Percentiles rank a stretch among this genome's conserved stretches.
Evolutionary conservation across 2,113 vertebrate species (phyloP).

Genomic region (Conger conger): DNA sequence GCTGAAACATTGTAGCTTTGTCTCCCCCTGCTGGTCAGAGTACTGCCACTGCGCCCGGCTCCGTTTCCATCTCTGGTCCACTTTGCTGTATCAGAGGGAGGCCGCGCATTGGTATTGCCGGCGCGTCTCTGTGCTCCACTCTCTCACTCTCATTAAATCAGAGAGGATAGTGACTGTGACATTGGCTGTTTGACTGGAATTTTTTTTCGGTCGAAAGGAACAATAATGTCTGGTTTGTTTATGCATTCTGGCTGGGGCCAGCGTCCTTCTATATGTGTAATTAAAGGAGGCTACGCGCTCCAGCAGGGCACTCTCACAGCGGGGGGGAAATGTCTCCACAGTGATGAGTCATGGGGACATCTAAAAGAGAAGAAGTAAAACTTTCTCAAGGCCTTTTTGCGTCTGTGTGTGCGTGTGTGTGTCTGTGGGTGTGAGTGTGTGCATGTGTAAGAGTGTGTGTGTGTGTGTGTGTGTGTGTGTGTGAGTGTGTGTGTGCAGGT

Average conservation of each 20-base stretch:
- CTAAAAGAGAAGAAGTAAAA: neutral
- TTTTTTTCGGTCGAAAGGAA: neutral
- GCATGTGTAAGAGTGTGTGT: neutral
- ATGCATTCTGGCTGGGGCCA: neutral
- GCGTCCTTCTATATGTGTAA: neutral
- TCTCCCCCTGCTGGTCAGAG: slow-evolving; percentile 57
- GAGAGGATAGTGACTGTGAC: neutral
- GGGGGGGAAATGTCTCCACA: neutral
- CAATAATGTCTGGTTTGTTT: neutral
- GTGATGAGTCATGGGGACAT: neutral
- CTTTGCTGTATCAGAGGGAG: neutral
- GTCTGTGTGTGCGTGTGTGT: neutral
- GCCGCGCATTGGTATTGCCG: neutral
- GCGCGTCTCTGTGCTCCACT: neutral
- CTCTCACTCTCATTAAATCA: too few relatives aligned
- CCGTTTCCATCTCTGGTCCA: neutral
- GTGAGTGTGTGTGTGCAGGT: neutral
- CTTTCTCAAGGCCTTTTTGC: neutral
- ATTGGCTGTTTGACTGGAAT: neutral
- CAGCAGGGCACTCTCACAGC: neutral
- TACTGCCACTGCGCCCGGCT: neutral
- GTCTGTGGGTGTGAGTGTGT: neutral
- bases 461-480: neutral
- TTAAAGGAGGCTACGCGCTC: neutral
- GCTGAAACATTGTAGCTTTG: slow-evolving; percentile 39